A percentile compares a stretch with the other conserved stretches of the same genome.
Conservation (phyloP, 2,888 invertebrate species). For the Scelioninae gen. 2 region DNA sequence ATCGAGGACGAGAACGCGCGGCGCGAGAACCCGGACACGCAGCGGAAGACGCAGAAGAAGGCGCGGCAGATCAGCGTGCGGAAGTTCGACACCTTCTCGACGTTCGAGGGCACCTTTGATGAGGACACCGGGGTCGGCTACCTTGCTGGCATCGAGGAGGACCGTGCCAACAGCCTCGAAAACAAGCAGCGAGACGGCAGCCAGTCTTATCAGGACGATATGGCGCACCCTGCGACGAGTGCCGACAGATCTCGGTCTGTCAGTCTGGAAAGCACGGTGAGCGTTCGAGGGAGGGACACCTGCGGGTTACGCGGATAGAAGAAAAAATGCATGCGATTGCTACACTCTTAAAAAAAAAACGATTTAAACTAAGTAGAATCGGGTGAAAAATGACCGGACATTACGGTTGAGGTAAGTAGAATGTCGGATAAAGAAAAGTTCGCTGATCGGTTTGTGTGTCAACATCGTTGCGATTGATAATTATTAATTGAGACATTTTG, state of each 20-base stretch:
- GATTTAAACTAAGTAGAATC: too few species aligned
- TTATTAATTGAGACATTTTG: too few species aligned
- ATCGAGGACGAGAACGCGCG: constrained; percentile 59
- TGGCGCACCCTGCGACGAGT: constrained; percentile 60
- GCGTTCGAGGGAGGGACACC: constrained; percentile 52
- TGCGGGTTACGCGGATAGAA: background rate
- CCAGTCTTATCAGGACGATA: constrained; percentile 56
- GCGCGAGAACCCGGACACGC: constrained; percentile 45
- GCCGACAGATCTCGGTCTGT: constrained; percentile 64
- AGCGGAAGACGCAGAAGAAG: constrained; percentile 48
- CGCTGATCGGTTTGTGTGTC: too few species aligned
- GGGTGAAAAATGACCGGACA: too few species aligned
- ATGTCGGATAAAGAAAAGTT: too few species aligned
- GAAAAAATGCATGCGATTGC: too few species aligned
- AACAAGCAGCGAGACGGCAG: constrained; percentile 47
- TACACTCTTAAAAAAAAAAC: too few species aligned
- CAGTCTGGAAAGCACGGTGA: constrained; percentile 69
- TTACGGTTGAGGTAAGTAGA: too few species aligned
- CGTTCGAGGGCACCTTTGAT: constrained; percentile 72
- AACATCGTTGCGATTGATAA: too few species aligned
- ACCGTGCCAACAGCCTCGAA: constrained; percentile 63
- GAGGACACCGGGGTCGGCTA: constrained; percentile 69
- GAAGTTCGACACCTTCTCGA: constrained; percentile 72
- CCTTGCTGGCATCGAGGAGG: constrained; percentile 69
- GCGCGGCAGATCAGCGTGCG: constrained; percentile 70